phyloP scores from a whole-genome alignment of 1,140 invertebrate genomes.

The Leptinotarsa undecemlineata region DNA sequence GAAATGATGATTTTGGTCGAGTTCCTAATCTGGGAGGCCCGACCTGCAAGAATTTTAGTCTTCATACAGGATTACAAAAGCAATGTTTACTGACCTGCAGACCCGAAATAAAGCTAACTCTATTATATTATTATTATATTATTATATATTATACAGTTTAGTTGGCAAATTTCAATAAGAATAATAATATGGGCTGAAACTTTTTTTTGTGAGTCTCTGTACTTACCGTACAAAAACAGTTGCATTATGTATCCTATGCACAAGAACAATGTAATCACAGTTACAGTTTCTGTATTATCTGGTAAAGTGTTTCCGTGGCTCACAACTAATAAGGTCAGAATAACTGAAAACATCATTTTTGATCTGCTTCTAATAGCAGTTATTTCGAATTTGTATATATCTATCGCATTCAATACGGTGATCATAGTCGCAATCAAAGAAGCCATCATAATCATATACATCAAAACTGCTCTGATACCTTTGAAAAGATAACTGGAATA shows the following conservation, averaged over 20 bases:
- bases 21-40: too few species aligned
- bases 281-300: background rate
- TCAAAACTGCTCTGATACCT: background rate
- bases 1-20: too few species aligned
- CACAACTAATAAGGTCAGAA: conserved; percentile 6
- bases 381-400: background rate
- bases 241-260: conserved; percentile 17
- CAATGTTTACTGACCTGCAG: too few species aligned
- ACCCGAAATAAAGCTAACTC: too few species aligned
- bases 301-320: background rate
- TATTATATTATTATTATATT: too few species aligned
- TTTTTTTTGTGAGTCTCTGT: background rate
- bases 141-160: too few species aligned
- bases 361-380: background rate
- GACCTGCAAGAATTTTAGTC: too few species aligned
- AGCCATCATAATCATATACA: conserved; percentile 10
- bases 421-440: background rate
- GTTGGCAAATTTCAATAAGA: too few species aligned
- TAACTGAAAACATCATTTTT: background rate
- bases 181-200: too few species aligned
- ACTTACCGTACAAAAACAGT: conserved; percentile 20
- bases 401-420: background rate
- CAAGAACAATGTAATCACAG: background rate
- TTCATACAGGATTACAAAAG: too few species aligned
- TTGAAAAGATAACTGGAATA: conserved; percentile 23